Base-by-base conservation (phyloP, 1,140 invertebrate species). In the Leptinotarsa texana region DNA sequence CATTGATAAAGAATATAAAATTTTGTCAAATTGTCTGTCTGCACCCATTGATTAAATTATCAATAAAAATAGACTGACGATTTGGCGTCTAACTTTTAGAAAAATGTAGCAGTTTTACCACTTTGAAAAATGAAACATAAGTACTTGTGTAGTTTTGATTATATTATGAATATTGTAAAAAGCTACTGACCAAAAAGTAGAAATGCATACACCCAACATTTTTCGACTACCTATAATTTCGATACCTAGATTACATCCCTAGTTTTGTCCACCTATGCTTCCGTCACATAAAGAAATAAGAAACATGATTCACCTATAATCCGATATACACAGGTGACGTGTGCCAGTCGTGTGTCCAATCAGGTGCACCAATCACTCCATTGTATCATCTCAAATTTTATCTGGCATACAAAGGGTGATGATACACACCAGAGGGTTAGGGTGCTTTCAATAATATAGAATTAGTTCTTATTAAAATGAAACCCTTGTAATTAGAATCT, bases 241-340 rank as follows among this genome's bases (percentile, higher is more conserved):
- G 8, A 42, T 42, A 11, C 33, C 33, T 42, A 42, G 6, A 42
- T 42, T 11, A 42, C 13, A 57, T 57, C 51, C 13, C 51, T 15
- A 42, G 33, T 42, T 42, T 42, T 57, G 15, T 57, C 51, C 51
- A 57, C 51, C 51, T 18, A 57, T 57, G 51, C n/a, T 57, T 18
- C 51, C 17, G 2, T 15, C 51, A 42, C 22, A n/a, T 18, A 66
- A 80, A 73, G 51, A 78, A 78, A 78, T 77, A 78, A 75, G 72
- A 77, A 75, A 71, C 63, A 48, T 75, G 75, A 78, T 63, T 75
- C 68, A 69, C 75, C 69, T 73, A 79, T 81, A 80, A 81, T 81
- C 77, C 62, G 75, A 75, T 72, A 75, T 73, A 74, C 48, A 74
- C 79, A 81, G 75, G 77, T 80, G 79, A 80, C 79, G 77, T 76